Evolutionary conservation across 2,888 invertebrate genomes (phyloP).

Genomic region (Pammene fasciana): DNA sequence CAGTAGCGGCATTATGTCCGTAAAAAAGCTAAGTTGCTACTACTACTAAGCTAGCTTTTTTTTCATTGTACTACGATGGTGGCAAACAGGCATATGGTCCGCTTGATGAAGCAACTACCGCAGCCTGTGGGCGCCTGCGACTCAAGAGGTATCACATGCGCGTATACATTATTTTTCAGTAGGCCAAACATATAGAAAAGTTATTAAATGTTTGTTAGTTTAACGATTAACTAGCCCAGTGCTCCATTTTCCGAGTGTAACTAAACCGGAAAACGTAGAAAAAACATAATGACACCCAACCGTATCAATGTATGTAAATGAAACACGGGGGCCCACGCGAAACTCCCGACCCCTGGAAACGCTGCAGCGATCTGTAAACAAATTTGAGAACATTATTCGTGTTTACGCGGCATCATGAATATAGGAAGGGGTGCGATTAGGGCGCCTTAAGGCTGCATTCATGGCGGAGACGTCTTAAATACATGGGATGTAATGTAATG

Average conservation of each 20-base stretch:
- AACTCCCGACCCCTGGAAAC: constrained; percentile 50
- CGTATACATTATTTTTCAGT: too few species aligned
- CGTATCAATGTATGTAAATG: constrained; percentile 31
- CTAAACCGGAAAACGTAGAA: constrained; percentile 5
- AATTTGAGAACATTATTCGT: constrained; percentile 80
- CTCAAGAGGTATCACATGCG: too few species aligned
- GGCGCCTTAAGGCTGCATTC: constrained; percentile 71
- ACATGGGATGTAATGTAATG: constrained; percentile 52
- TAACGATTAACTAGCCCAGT: background rate
- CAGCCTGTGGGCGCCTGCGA: too few species aligned
- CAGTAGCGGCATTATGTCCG: too few species aligned
- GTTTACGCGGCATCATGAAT: constrained; percentile 68
- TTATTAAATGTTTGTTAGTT: background rate
- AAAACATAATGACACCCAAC: constrained; percentile 27
- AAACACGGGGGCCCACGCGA: constrained; percentile 31
- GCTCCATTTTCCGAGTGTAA: background rate
- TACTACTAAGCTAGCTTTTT: too few species aligned
- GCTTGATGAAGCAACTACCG: too few species aligned
- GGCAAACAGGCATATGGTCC: too few species aligned
- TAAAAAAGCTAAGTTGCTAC: too few species aligned
- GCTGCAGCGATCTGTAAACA: constrained; percentile 74
- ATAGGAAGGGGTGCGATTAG: constrained; percentile 71
- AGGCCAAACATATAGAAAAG: background rate
- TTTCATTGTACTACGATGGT: too few species aligned
- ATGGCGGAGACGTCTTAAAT: constrained; percentile 65